Conservation (phyloP, 1,140 invertebrate species). For the Aradophagus sp. region DNA sequence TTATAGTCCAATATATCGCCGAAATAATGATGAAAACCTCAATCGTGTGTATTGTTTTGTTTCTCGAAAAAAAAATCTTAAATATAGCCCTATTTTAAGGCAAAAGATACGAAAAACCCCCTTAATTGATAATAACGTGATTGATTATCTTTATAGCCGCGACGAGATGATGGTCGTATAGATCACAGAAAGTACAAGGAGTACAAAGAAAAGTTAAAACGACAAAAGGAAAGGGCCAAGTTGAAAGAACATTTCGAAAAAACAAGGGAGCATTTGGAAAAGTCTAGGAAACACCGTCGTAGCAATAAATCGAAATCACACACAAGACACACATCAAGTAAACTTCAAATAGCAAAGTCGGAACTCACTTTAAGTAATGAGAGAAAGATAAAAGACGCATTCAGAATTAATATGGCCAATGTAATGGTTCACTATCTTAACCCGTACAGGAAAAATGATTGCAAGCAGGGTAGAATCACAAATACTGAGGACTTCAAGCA, state of each 20-base stretch:
- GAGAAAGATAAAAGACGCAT: slow-evolving; percentile 88
- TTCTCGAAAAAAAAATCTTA: no score
- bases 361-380: slow-evolving; percentile 70
- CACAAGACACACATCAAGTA: slow-evolving; percentile 63
- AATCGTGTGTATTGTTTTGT: no score
- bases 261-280: slow-evolving; percentile 69
- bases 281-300: slow-evolving; percentile 69
- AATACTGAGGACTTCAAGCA: slow-evolving; percentile 96
- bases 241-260: slow-evolving; percentile 71
- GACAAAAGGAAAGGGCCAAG: slow-evolving; percentile 79
- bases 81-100: no score
- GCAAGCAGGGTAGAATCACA: slow-evolving; percentile 88
- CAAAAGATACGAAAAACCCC: no score
- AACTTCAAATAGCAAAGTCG: slow-evolving; percentile 63
- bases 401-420: slow-evolving; percentile 90
- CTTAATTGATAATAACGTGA: no score
- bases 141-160: slow-evolving; percentile 76
- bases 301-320: slow-evolving; percentile 70
- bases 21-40: no score
- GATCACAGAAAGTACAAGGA: slow-evolving; percentile 84
- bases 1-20: no score
- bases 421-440: slow-evolving; percentile 93
- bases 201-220: slow-evolving; percentile 85
- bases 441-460: slow-evolving; percentile 90
- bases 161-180: slow-evolving; percentile 84